Conservation (phyloP, 2,888 invertebrate genomes). For the Adelphocoris suturalis region DNA sequence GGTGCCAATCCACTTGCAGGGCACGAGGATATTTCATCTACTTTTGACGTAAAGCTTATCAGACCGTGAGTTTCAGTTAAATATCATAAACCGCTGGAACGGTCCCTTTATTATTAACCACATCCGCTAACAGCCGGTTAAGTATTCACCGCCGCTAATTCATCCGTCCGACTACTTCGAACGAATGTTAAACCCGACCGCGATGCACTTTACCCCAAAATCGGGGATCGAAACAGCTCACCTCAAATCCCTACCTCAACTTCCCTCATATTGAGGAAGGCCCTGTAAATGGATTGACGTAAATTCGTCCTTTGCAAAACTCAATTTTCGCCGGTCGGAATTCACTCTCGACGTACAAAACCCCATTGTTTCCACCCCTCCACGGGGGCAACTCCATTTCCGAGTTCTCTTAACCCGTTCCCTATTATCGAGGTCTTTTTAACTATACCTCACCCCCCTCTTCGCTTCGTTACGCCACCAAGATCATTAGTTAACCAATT, state of each 20-base stretch:
- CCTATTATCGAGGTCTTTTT: background rate
- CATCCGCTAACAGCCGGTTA: no score
- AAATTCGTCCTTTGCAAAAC: background rate
- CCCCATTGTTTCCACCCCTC: background rate
- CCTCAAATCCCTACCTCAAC: background rate
- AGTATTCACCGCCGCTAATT: no score
- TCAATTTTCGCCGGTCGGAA: background rate
- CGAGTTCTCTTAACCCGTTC: conserved; percentile 1
- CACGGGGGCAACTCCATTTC: background rate
- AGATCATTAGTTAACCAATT: conserved; percentile 1
- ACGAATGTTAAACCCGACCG: no score
- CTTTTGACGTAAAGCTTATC: no score
- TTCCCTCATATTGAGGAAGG: background rate
- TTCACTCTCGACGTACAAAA: background rate
- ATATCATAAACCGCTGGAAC: no score
- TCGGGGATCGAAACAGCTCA: no score
- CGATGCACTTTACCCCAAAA: no score
- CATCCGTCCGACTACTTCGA: no score
- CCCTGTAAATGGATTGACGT: background rate
- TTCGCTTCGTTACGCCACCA: background rate
- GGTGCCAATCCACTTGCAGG: no score
- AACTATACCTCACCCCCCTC: background rate
- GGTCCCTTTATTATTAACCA: no score
- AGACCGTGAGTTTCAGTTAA: no score
- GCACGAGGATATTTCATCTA: no score